Conservation (phyloP, 2,113 vertebrate species). For the Neodontobutis hainanensis region DNA sequence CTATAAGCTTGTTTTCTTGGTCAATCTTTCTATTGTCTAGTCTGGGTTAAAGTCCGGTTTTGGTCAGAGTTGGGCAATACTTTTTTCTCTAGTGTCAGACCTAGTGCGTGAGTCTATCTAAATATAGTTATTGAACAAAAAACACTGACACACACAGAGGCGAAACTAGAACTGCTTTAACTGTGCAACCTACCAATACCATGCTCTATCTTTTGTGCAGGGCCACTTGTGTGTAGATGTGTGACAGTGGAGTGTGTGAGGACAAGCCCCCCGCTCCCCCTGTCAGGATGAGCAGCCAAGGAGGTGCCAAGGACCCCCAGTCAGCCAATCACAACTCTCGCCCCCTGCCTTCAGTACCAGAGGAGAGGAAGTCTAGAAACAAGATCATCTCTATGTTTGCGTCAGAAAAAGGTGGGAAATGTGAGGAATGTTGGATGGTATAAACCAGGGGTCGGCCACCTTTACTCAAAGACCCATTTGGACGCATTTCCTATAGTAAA, state of each 20-base stretch:
- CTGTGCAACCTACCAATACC: background rate
- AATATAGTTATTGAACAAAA: no score
- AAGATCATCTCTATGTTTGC: constrained; percentile 98
- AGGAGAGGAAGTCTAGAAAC: constrained; percentile 91
- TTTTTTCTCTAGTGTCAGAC: no score
- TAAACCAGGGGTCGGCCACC: no score
- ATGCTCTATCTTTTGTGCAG: constrained; percentile 31
- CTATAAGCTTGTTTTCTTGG: no score
- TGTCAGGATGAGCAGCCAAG: constrained; percentile 96
- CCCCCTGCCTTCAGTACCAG: constrained; percentile 94
- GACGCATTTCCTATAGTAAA: no score
- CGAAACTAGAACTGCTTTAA: no score
- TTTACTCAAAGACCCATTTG: no score
- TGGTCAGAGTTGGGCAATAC: no score
- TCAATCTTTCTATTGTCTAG: no score
- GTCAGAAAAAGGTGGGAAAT: constrained; percentile 87
- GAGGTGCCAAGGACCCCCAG: constrained; percentile 88
- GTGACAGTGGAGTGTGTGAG: constrained; percentile 77
- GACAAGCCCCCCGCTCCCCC: constrained; percentile 98
- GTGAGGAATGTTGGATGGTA: background rate
- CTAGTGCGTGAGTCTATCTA: no score
- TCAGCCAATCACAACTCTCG: constrained; percentile 90
- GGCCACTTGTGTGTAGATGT: constrained; percentile 75
- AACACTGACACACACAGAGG: no score
- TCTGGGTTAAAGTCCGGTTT: no score